A percentile compares a stretch with the other conserved stretches of the same genome.
phyloP scores from a whole-genome alignment of 2,113 vertebrate genomes.

The Microcebus murinus region DNA sequence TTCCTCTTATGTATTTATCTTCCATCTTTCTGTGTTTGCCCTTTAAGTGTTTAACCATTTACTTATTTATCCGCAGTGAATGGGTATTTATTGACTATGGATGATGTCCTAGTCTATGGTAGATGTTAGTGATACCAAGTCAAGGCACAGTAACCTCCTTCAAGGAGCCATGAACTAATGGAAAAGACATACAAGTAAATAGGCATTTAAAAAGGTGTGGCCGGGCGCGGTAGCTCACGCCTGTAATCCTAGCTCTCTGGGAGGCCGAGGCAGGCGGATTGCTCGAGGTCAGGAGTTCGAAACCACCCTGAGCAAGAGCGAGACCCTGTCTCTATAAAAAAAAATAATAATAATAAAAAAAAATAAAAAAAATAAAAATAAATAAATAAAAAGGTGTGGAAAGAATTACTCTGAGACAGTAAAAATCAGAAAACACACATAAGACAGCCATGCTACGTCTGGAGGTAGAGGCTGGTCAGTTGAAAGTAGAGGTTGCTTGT shows the following conservation, averaged over 20 bases:
- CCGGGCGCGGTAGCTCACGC: too few relatives aligned
- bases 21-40: not conserved
- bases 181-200: not conserved
- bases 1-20: not conserved
- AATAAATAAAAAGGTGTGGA: not conserved
- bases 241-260: too few relatives aligned
- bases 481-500: not conserved
- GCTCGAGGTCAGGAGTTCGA: too few relatives aligned
- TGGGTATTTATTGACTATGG: not conserved
- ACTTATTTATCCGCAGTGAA: not conserved
- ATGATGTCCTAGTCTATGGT: not conserved
- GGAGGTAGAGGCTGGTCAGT: not conserved
- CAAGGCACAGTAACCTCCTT: not conserved
- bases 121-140: not conserved
- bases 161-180: not conserved
- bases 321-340: too few relatives aligned
- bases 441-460: not conserved
- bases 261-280: too few relatives aligned
- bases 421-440: not conserved
- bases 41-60: not conserved
- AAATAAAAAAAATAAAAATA: too few relatives aligned
- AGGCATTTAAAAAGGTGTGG: not conserved
- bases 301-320: too few relatives aligned
- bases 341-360: too few relatives aligned
- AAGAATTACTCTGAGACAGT: not conserved